These are phyloP conservation scores for Craniophora ligustri DNA, from an alignment of 2,888 invertebrate genomes.

Conservation along the genomic window DNA sequence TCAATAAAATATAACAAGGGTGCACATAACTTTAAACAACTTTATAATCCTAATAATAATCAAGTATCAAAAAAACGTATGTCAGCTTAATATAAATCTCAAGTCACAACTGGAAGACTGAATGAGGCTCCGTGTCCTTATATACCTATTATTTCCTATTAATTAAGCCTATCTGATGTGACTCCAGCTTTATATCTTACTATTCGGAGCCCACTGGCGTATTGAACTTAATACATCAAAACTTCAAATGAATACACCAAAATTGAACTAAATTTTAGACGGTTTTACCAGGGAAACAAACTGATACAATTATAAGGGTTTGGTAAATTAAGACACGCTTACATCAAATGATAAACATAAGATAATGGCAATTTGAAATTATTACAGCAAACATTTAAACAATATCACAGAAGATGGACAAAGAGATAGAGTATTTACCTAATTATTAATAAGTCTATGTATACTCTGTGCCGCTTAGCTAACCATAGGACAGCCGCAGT, in stretches of 20 bases:
- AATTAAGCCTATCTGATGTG: constrained; percentile 5
- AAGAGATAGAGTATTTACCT: constrained; percentile 1
- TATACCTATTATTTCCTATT: constrained; percentile 27
- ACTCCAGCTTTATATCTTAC: constrained; percentile 16
- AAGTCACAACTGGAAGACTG: constrained; percentile 28
- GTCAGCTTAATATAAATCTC: constrained; percentile 19
- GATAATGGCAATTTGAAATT: constrained; percentile 7
- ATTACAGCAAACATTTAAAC: constrained; percentile 28
- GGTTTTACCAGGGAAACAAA: neutral
- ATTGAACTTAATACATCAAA: constrained; percentile 25
- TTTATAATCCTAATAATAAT: constrained; percentile 22
- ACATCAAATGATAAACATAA: constrained; percentile 9
- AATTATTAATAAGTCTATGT: neutral
- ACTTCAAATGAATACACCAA: constrained; percentile 4
- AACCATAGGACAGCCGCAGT: neutral
- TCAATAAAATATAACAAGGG: constrained; percentile 6
- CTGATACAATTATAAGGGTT: neutral
- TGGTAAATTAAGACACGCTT: neutral
- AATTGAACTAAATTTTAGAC: neutral
- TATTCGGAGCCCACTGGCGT: constrained; percentile 24
- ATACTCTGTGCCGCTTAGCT: constrained; percentile 10
- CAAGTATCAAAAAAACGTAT: constrained; percentile 23
- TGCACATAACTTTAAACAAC: constrained; percentile 8
- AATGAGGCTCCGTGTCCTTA: constrained; percentile 13
- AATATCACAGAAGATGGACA: neutral